Percentiles rank a stretch among this genome's conserved stretches.
These are phyloP conservation scores for Phodopus roborovskii DNA, from an alignment of 2,113 vertebrate species.

Conservation along the genomic window DNA sequence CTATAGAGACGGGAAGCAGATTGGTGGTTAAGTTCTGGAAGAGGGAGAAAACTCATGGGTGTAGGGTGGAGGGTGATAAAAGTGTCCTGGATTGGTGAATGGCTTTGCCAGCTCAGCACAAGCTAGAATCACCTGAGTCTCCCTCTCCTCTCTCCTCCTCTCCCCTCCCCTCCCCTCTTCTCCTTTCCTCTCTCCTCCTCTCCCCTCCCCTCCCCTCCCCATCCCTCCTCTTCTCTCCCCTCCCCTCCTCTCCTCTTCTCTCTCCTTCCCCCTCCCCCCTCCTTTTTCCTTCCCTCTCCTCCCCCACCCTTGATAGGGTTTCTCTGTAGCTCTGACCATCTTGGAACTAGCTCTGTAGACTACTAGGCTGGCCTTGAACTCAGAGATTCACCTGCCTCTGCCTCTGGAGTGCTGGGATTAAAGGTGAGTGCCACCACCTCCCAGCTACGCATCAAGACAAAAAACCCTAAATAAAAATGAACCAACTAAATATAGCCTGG, in stretches of 20 bases:
- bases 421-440: fast-evolving
- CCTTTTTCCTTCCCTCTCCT: too few relatives aligned
- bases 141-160: not conserved
- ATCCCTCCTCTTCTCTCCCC: too few relatives aligned
- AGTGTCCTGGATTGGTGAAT: not conserved
- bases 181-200: too few relatives aligned
- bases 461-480: not conserved
- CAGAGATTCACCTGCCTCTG: not conserved
- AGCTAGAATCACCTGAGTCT: not conserved
- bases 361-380: not conserved
- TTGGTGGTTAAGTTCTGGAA: not conserved
- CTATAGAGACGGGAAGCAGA: not conserved
- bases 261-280: too few relatives aligned
- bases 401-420: not conserved
- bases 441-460: not conserved
- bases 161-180: too few relatives aligned
- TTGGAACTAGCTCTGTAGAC: not conserved
- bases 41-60: too few relatives aligned
- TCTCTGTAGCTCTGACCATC: not conserved
- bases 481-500: not conserved
- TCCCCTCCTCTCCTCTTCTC: not conserved
- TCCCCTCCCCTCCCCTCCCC: too few relatives aligned
- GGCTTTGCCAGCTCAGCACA: not conserved
- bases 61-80: not conserved
- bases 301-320: not conserved